Evolutionary conservation across 2,888 invertebrate species (phyloP), one percentile per base, ranked within the genome.

Genomic region (Eristalinus aeneus): DNA sequence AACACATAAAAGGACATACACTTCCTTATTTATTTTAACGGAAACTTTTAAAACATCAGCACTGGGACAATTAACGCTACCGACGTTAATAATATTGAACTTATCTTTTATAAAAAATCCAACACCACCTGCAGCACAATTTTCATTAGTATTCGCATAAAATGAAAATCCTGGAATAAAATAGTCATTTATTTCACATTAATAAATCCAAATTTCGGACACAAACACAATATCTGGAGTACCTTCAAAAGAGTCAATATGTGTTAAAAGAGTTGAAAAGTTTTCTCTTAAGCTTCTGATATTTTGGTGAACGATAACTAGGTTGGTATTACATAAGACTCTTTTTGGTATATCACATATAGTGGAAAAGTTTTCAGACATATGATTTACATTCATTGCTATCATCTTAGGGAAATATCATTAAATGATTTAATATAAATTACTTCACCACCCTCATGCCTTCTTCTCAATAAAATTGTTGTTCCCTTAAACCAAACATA

Each of bases 401-500:
- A n/a, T n/a, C n/a, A n/a, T n/a, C n/a, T n/a, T n/a, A n/a, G n/a
- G n/a, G n/a, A 58, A 61, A 73, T 65, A 67, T 79, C 65, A 46
- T 63, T 80, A 75, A 71, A 81, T n/a, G n/a, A 81, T 81, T 32
- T 79, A 53, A 79, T 67, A 53, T 64, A 71, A 53, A 60, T 75
- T 31, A 75, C 74, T 20, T 60, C 32, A 46, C 58, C 71, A 64
- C 64, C 69, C 39, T 78, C 71, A n/a, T n/a, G n/a, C 8, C 34
- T 4, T 34, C 34, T 34, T 34, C 34, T 34, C 34, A 34, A 34
- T 34, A 6, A 1, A 34, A 34, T 89, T 93, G 95, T 93, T 93
- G 97, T 94, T 97, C 97, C 77, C 34, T 34, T 34, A 34, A 34
- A 34, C 34, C 2, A 10, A 1, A 34, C 34, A 34, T 34, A 34